A percentile compares a stretch with the other conserved stretches of the same genome.
Evolutionary conservation across 2,797 vertebrate species (phyloP).

Genomic region (Poeciliopsis infans): DNA sequence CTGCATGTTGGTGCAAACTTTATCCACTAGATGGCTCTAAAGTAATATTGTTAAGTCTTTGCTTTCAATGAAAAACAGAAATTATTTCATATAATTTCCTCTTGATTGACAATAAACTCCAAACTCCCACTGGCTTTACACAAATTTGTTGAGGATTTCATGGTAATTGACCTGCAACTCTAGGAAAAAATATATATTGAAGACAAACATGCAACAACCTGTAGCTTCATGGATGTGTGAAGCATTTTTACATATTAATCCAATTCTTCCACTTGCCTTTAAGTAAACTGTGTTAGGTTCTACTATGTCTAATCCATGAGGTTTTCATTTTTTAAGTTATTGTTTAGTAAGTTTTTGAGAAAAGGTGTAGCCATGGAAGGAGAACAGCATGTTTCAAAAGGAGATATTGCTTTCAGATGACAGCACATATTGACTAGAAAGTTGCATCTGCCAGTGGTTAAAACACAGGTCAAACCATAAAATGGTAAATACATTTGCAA

Average conservation of each 20-base stretch:
- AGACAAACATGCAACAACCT: background rate
- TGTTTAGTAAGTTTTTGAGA: background rate
- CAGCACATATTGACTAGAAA: background rate
- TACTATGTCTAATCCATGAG: background rate
- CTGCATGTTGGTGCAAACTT: background rate
- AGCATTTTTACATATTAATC: background rate
- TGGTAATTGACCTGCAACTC: background rate
- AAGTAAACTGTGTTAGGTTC: background rate
- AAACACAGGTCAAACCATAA: background rate
- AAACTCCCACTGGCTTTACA: background rate
- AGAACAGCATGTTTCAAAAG: background rate
- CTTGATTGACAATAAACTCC: background rate
- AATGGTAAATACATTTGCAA: background rate
- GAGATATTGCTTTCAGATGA: background rate
- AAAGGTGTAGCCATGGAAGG: background rate
- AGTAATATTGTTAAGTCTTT: background rate
- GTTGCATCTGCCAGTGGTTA: background rate
- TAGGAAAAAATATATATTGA: background rate
- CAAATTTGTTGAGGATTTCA: background rate
- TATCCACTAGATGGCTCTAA: background rate
- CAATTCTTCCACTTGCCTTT: background rate
- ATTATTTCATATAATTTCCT: background rate
- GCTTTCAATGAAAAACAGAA: background rate
- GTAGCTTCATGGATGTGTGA: background rate
- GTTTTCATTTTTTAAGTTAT: background rate